Percentiles rank a stretch among this genome's conserved stretches.
Evolutionary conservation across 2,797 vertebrate genomes (phyloP).

Genomic region (Intellagama lesueurii): DNA sequence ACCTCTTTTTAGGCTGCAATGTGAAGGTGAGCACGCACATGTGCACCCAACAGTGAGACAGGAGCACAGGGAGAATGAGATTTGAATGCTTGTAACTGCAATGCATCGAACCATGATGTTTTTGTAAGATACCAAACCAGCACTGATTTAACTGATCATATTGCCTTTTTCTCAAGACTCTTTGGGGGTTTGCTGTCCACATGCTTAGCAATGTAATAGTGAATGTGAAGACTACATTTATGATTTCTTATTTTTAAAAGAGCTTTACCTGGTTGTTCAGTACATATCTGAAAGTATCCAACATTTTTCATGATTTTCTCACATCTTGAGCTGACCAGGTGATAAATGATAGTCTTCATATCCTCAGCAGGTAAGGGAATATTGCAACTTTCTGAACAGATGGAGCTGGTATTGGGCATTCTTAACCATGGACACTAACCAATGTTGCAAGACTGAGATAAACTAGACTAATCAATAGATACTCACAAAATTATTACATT

Average conservation of each 20-base stretch:
- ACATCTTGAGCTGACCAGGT: neutral
- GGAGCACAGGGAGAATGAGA: slow-evolving; percentile 29
- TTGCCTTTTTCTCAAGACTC: neutral
- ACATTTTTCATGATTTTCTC: neutral
- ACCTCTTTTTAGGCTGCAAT: slow-evolving; percentile 46
- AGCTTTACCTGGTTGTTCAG: slow-evolving; percentile 21
- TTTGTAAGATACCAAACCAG: slow-evolving; percentile 30
- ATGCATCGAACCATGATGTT: slow-evolving; percentile 24
- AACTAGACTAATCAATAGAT: neutral
- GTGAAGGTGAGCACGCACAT: slow-evolving; percentile 21
- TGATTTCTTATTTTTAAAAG: slow-evolving; percentile 9
- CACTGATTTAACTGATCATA: slow-evolving; percentile 31
- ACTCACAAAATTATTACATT: too few species aligned
- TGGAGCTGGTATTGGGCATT: neutral
- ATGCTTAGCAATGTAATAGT: slow-evolving; percentile 1
- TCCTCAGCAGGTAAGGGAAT: neutral
- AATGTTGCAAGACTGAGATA: neutral
- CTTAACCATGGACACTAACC: neutral
- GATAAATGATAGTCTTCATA: neutral
- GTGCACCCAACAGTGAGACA: neutral
- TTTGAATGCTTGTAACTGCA: slow-evolving; percentile 50
- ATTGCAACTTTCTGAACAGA: neutral
- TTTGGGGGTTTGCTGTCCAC: slow-evolving; percentile 16
- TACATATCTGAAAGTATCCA: neutral
- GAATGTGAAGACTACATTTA: slow-evolving; percentile 4